Conservation (phyloP, 1,140 invertebrate species). For the Littorina saxatilis region DNA sequence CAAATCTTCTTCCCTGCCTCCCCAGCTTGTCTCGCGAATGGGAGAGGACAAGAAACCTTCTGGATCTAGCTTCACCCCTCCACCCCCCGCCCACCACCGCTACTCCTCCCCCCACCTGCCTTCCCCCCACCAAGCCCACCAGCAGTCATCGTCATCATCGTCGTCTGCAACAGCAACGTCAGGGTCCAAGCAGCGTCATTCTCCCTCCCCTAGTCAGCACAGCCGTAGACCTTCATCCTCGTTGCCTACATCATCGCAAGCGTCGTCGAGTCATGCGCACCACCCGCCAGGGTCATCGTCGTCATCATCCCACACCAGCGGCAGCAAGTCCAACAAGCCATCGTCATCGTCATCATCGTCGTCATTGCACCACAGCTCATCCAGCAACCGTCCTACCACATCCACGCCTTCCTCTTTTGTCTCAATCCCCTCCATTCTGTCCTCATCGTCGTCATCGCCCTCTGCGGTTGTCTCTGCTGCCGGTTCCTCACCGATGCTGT, state of each 20-base stretch:
- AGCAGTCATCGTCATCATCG: not conserved
- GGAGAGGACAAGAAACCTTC: slow-evolving; percentile 20
- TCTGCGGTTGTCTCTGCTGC: not conserved
- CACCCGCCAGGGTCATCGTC: not conserved
- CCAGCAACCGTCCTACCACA: not conserved
- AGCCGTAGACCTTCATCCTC: not conserved
- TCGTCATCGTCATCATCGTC: not conserved
- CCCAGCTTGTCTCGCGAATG: not conserved
- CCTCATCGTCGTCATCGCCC: not conserved
- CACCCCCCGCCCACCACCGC: slow-evolving; percentile 4
- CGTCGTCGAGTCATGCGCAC: not conserved
- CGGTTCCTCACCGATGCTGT: not conserved
- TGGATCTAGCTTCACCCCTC: slow-evolving; percentile 16
- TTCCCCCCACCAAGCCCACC: not conserved
- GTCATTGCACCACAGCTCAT: not conserved
- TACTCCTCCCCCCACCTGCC: not conserved
- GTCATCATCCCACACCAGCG: not conserved
- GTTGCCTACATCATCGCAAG: not conserved
- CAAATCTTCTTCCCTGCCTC: not conserved
- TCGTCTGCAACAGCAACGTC: not conserved
- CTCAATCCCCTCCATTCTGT: slow-evolving; percentile 14
- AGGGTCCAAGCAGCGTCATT: not conserved
- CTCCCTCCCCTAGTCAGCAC: slow-evolving; percentile 10
- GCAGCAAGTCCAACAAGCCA: slow-evolving; percentile 15
- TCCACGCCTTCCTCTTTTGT: slow-evolving; percentile 15